phyloP scores from a whole-genome alignment of 2,888 invertebrate species.

The Himalopsyche anomala region DNA sequence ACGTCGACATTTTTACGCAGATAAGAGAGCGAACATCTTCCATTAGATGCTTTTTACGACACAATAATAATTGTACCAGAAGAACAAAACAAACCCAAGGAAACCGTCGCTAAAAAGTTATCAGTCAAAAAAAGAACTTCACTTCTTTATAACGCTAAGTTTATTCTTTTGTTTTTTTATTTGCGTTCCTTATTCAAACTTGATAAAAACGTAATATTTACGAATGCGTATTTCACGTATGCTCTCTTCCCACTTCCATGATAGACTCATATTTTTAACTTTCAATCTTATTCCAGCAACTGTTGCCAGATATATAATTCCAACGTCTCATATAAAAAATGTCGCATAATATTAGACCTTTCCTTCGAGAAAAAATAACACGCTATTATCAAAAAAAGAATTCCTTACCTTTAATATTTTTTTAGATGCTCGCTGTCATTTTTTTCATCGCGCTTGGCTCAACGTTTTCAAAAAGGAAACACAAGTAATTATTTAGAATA shows the following conservation, averaged over 20 bases:
- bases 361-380: background rate
- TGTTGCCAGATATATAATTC: constrained; percentile 30
- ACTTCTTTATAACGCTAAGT: no score
- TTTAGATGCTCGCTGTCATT: no score
- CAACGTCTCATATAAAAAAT: constrained; percentile 30
- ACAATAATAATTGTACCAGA: constrained; percentile 22
- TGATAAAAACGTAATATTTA: constrained; percentile 3
- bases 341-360: constrained; percentile 25
- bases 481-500: no score
- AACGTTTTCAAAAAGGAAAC: no score
- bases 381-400: constrained; percentile 8
- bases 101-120: no score
- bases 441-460: no score
- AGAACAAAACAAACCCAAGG: constrained; percentile 4
- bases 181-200: background rate
- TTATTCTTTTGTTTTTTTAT: no score
- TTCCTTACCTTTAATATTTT: background rate
- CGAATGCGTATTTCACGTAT: constrained; percentile 19
- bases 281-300: constrained; percentile 17
- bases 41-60: background rate
- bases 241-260: background rate
- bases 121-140: no score
- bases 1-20: constrained; percentile 34
- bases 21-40: constrained; percentile 6
- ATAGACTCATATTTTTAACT: constrained; percentile 18